Evolutionary conservation across 2,113 vertebrate species (phyloP).

Genomic region (Athene noctua): DNA sequence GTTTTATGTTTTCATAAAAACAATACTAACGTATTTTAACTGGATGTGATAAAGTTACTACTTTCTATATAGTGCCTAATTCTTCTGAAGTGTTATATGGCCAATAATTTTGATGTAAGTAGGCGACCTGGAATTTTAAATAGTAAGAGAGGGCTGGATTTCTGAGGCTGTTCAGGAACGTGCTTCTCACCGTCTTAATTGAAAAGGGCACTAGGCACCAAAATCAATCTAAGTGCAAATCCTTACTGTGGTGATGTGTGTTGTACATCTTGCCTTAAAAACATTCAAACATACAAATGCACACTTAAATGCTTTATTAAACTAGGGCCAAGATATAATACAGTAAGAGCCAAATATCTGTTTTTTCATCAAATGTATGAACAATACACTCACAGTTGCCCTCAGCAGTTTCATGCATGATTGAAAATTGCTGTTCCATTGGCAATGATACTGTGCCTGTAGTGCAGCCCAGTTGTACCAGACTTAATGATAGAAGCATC

Average conservation of each 20-base stretch:
- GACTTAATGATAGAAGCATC: background rate
- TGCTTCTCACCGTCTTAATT: background rate
- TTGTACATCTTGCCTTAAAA: background rate
- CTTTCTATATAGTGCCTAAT: background rate
- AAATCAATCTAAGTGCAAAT: background rate
- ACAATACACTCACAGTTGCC: background rate
- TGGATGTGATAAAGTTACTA: background rate
- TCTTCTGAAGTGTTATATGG: background rate
- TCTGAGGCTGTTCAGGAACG: background rate
- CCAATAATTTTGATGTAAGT: background rate
- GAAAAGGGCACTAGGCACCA: background rate
- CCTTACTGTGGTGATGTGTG: background rate
- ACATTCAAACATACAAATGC: background rate
- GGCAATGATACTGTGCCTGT: background rate
- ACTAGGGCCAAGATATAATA: background rate
- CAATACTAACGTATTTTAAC: background rate
- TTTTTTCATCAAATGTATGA: background rate
- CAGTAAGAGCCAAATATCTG: background rate
- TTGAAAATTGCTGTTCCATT: background rate
- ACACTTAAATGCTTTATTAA: background rate
- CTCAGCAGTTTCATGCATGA: background rate
- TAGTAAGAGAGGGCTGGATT: background rate
- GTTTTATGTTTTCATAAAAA: background rate
- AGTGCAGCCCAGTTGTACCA: background rate
- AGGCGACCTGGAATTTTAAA: background rate